Percentiles rank a stretch among this genome's conserved stretches.
Evolutionary conservation across 1,140 invertebrate species (phyloP).

Genomic region (Heliconius nattereri): DNA sequence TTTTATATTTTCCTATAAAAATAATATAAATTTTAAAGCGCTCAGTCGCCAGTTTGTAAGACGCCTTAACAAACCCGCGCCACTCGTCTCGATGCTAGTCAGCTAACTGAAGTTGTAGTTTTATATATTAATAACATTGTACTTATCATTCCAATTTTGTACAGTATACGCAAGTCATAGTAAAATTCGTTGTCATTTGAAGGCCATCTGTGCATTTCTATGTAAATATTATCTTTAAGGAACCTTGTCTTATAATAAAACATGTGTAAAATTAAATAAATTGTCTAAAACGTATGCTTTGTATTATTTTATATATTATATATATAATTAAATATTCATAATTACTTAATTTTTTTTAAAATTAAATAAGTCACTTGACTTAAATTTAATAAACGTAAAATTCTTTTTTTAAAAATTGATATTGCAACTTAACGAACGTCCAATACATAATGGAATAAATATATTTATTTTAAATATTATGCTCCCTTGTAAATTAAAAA

Average conservation of each 20-base stretch:
- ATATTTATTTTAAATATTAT: too few relatives aligned
- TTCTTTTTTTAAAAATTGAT: neutral
- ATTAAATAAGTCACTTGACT: too few relatives aligned
- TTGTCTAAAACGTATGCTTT: constrained; percentile 67
- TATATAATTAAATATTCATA: neutral
- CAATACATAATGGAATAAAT: too few relatives aligned
- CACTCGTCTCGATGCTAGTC: constrained; percentile 55
- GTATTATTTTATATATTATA: constrained; percentile 46
- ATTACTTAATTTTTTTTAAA: too few relatives aligned
- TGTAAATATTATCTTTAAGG: constrained; percentile 77
- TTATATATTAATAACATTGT: constrained; percentile 40
- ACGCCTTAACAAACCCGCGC: constrained; percentile 27
- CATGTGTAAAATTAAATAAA: constrained; percentile 80
- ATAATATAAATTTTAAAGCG: neutral
- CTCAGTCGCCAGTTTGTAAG: constrained; percentile 28
- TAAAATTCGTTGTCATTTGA: constrained; percentile 52
- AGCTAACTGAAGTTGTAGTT: constrained; percentile 51
- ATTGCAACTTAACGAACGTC: too few relatives aligned
- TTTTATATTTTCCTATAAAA: too few relatives aligned
- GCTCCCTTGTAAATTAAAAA: too few relatives aligned
- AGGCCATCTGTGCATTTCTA: constrained; percentile 69
- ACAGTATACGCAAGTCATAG: constrained; percentile 53
- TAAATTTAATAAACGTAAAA: too few relatives aligned
- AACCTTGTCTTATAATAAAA: constrained; percentile 71
- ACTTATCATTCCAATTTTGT: constrained; percentile 54